Evolutionary conservation across 2,113 vertebrate genomes (phyloP).

Genomic region (Labeo rohita): DNA sequence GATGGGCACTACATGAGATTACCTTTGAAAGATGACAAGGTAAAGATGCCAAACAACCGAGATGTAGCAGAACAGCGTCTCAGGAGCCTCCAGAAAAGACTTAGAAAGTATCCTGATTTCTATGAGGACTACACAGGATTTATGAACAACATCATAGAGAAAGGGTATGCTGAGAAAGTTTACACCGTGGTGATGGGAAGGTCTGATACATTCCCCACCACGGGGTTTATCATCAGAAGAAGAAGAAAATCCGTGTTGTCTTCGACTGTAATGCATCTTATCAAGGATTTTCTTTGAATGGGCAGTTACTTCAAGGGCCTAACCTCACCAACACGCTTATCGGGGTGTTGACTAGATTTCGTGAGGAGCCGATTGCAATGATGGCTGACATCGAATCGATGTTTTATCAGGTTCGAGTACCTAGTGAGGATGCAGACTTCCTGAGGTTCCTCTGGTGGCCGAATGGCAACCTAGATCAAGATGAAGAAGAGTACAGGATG

Average conservation of each 20-base stretch:
- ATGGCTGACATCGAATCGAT: neutral
- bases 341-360: neutral
- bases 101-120: neutral
- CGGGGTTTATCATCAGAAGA: neutral
- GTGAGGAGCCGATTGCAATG: neutral
- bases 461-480: neutral
- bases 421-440: neutral
- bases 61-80: neutral
- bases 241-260: neutral
- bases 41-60: neutral
- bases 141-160: constrained; percentile 1
- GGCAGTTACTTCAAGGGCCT: neutral
- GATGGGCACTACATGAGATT: neutral
- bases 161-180: neutral
- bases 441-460: constrained; percentile 43
- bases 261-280: neutral
- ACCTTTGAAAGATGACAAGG: neutral
- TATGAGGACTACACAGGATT: neutral
- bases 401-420: neutral
- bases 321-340: neutral
- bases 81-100: neutral
- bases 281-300: neutral
- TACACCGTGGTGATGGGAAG: neutral
- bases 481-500: too few species aligned
- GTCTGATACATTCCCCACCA: neutral